Conservation (phyloP, 2,888 invertebrate genomes). For the Brachyptera putata region DNA sequence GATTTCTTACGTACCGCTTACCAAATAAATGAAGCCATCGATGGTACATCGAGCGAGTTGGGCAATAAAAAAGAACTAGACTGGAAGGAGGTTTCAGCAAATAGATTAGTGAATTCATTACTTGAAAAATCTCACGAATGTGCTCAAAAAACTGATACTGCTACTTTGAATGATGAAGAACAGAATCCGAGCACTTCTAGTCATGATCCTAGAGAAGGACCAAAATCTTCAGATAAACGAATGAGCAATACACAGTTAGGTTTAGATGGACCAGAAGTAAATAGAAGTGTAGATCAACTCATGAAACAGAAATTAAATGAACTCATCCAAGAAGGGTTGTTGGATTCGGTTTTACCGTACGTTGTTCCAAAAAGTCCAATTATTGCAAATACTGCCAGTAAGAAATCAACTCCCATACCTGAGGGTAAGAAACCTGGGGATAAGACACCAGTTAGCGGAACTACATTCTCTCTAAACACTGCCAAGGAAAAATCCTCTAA, state of each 20-base stretch:
- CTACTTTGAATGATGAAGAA: background rate
- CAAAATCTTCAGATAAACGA: background rate
- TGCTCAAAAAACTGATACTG: background rate
- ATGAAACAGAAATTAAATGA: constrained; percentile 50
- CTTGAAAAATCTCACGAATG: constrained; percentile 1
- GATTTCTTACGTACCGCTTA: constrained; percentile 70
- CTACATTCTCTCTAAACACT: background rate
- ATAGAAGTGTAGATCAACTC: constrained; percentile 26
- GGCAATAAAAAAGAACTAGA: constrained; percentile 38
- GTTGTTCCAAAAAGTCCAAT: constrained; percentile 56
- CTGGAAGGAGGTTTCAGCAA: constrained; percentile 35
- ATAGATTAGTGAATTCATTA: constrained; percentile 31
- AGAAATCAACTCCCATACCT: constrained; percentile 9
- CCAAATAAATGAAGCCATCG: constrained; percentile 49
- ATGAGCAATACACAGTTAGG: background rate
- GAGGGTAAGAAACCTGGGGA: constrained; percentile 18
- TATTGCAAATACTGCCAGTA: constrained; percentile 21
- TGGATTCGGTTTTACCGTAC: constrained; percentile 78
- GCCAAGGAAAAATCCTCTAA: constrained; percentile 21
- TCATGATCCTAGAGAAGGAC: background rate
- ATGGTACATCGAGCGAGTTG: constrained; percentile 30
- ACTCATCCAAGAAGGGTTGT: constrained; percentile 73
- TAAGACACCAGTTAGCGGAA: background rate
- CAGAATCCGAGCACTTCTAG: background rate
- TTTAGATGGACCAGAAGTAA: background rate